Conservation (phyloP, 2,113 vertebrate species). For the Nycticorax nycticorax region DNA sequence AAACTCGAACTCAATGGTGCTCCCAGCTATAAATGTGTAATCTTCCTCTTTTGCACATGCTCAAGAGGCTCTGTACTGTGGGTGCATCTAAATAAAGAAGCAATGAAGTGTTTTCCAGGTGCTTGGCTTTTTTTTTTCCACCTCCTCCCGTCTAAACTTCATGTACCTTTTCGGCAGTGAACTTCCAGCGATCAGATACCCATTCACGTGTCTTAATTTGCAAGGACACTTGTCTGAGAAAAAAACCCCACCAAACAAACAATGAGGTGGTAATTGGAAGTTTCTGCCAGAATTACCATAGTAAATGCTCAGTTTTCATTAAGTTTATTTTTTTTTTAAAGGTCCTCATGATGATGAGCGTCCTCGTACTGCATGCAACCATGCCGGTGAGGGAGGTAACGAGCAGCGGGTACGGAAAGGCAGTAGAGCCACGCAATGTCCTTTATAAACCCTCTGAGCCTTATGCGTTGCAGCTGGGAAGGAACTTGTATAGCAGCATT, state of each 20-base stretch:
- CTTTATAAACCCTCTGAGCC: neutral
- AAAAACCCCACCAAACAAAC: too few relatives aligned
- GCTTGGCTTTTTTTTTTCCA: conserved; percentile 62
- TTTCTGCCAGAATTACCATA: neutral
- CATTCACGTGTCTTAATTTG: rapidly evolving
- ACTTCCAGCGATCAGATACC: neutral
- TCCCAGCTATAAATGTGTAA: conserved; percentile 74
- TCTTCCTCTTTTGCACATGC: conserved; percentile 53
- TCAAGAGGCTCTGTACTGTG: conserved; percentile 74
- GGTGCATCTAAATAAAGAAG: conserved; percentile 77
- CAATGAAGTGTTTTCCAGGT: conserved; percentile 72
- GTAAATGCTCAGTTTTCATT: neutral
- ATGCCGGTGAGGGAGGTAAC: neutral
- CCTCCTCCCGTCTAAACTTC: neutral
- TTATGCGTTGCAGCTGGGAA: neutral
- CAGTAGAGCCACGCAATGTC: rapidly evolving
- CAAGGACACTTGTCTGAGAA: neutral
- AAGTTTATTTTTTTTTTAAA: neutral
- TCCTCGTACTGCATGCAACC: neutral
- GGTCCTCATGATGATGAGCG: neutral
- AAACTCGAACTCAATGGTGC: conserved; percentile 67
- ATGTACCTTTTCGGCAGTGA: neutral
- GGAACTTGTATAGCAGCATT: neutral
- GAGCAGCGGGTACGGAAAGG: neutral
- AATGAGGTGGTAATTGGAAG: neutral